phyloP scores from a whole-genome alignment of 2,797 vertebrate genomes.

The Melopsittacus undulatus region DNA sequence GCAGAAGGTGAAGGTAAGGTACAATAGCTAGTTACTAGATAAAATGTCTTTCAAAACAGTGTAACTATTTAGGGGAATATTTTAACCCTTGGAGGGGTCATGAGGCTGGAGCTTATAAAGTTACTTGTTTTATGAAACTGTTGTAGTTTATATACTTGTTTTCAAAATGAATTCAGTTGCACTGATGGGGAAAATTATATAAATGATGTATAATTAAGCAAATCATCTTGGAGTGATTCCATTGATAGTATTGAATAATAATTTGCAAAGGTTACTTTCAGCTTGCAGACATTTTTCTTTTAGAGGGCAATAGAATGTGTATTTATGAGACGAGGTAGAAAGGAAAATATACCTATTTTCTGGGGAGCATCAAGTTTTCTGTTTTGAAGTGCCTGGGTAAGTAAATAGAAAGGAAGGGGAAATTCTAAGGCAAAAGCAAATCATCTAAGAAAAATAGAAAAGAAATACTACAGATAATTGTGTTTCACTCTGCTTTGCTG shows the following conservation, averaged over 20 bases:
- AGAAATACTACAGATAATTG: background rate
- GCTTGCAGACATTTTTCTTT: background rate
- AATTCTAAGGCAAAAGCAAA: background rate
- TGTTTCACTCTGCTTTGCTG: background rate
- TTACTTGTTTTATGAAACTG: background rate
- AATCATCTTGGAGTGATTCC: background rate
- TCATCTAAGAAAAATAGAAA: background rate
- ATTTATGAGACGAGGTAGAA: background rate
- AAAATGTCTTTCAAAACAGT: background rate
- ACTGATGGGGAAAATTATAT: background rate
- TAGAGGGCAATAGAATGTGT: background rate
- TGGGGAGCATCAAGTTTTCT: background rate
- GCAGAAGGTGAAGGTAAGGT: background rate
- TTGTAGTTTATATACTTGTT: background rate
- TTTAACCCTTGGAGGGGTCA: background rate
- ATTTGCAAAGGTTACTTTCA: slow-evolving; percentile 7
- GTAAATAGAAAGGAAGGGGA: background rate
- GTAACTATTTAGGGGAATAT: background rate
- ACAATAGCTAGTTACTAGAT: background rate
- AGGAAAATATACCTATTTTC: background rate
- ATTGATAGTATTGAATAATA: background rate
- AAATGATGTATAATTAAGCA: background rate
- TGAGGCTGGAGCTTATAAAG: background rate
- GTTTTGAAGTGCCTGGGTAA: background rate
- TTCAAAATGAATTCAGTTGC: background rate